Conservation (phyloP, 1,140 invertebrate genomes). For the Scaptomyza hsui region DNA sequence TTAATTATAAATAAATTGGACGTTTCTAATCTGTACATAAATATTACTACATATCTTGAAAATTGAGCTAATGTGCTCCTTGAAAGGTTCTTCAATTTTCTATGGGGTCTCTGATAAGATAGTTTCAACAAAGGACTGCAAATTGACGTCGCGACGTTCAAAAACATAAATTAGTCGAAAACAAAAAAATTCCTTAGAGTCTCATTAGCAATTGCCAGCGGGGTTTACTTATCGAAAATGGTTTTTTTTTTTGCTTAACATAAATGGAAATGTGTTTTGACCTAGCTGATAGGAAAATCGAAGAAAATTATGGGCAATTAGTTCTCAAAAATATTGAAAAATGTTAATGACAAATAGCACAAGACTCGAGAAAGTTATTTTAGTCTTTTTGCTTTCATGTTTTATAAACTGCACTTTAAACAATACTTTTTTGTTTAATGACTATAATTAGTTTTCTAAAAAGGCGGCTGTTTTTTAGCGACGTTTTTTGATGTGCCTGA, state of each 20-base stretch:
- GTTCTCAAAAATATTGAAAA: background rate
- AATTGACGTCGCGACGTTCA: background rate
- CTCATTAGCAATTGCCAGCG: constrained; percentile 24
- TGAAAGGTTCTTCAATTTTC: constrained; percentile 19
- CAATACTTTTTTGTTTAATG: constrained; percentile 48
- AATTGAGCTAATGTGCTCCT: constrained; percentile 9
- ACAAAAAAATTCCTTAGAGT: constrained; percentile 27
- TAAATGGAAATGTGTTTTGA: constrained; percentile 30
- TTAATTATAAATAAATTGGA: constrained; percentile 3
- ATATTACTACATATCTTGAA: background rate
- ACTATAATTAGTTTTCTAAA: constrained; percentile 61
- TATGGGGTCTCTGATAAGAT: constrained; percentile 7
- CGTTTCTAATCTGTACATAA: constrained; percentile 1
- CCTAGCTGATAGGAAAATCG: background rate
- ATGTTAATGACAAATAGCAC: background rate
- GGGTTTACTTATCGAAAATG: constrained; percentile 45
- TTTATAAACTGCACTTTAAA: constrained; percentile 50
- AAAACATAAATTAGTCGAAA: constrained; percentile 23
- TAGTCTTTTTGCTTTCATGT: constrained; percentile 8
- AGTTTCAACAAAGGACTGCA: constrained; percentile 14
- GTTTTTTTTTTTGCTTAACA: constrained; percentile 37
- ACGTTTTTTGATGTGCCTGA: constrained; percentile 38
- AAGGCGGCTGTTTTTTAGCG: constrained; percentile 49
- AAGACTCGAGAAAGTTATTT: constrained; percentile 3
- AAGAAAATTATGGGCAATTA: background rate